Evolutionary conservation across 2,888 invertebrate genomes (phyloP), one percentile per base, ranked within the genome.

Genomic region (Sicus ferrugineus): DNA sequence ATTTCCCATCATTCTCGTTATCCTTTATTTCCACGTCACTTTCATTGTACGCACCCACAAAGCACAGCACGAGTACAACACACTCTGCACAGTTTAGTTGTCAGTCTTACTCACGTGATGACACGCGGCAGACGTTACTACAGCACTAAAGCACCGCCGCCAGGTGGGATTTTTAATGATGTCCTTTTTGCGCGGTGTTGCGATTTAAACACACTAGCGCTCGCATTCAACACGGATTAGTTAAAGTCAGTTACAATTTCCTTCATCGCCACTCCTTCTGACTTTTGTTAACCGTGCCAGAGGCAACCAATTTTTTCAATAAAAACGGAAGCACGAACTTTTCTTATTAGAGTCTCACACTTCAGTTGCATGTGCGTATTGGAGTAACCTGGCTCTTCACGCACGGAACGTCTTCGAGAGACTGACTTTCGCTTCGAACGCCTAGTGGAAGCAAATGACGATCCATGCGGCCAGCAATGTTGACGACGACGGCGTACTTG

Each of bases 331-430:
- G n/a, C n/a, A n/a, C 9, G 54, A 6, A 54, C 54, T n/a, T n/a
- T n/a, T n/a, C n/a, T 42, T 9, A 42, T 9, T 42, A 4, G n/a
- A 34, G 9, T n/a, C n/a, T n/a, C n/a, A n/a, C n/a, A n/a, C n/a
- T n/a, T n/a, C n/a, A n/a, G n/a, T n/a, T n/a, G 34, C 65, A 65
- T 52, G 34, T 38, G 34, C 52, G 16, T 26, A 50, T 64, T 28
- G 42, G 46, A 56, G n/a, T 31, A 58, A 48, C 58, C n/a, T n/a
- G n/a, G 59, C 59, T 67, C 67, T 67, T 67, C 31, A 50, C 59
- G 58, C 48, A 67, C 67, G 58, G 67, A 67, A 67, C 67, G 67
- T 67, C 67, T 67, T 67, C 67, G 67, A 67, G 67, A 67, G 67
- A 67, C 67, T 67, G 67, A 67, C 31, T 54, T 67, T 67, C 31